Base-by-base conservation (phyloP, 2,888 invertebrate species). In the Bibio marci region DNA sequence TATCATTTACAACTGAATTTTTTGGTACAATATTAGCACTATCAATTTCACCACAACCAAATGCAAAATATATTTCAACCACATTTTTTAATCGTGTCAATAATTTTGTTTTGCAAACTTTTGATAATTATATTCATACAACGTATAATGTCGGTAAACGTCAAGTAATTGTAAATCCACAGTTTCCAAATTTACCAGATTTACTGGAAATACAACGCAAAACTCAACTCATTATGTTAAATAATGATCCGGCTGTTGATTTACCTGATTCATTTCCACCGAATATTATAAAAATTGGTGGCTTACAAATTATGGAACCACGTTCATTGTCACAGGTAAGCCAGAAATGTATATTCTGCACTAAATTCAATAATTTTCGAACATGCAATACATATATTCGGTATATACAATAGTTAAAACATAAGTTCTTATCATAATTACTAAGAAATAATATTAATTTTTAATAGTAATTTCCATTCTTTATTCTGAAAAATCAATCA, bases 201-300 rank as follows among this genome's bases (percentile, higher is more conserved):
- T 14, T 50, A 0, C 40, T 42, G 0, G 47, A 51, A 13, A 22
- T 54, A 22, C 46, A 49, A 7, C 46, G 42, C 1, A n/a, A n/a
- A n/a, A 45, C 50, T 12, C 43, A 49, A 14, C 7, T 61, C 3
- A 43, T 53, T 12, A 45, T 61, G n/a, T 50, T 58, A 0, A 61
- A 61, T 42, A 51, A 53, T 1, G 50, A 59, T 47, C 50, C 54
- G 2, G 48, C 50, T 1, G 39, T 56, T 4, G 54, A 58, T 28
- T 54, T 50, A 39, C 47, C 53, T 2, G 52, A 56, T 28, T 52
- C 4, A 15, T 12, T 37, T 3, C 26, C 39, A 11, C 42, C 45
- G 1, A 40, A 38, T 26, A 25, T 44, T 5, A 40, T 44, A 15
- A 35, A 35, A 3, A 38, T 47, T n/a, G 47, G 43, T 3, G 47